These are phyloP conservation scores for Brachyalestes nurse DNA, from an alignment of 2,797 vertebrate genomes.

Conservation along the genomic window DNA sequence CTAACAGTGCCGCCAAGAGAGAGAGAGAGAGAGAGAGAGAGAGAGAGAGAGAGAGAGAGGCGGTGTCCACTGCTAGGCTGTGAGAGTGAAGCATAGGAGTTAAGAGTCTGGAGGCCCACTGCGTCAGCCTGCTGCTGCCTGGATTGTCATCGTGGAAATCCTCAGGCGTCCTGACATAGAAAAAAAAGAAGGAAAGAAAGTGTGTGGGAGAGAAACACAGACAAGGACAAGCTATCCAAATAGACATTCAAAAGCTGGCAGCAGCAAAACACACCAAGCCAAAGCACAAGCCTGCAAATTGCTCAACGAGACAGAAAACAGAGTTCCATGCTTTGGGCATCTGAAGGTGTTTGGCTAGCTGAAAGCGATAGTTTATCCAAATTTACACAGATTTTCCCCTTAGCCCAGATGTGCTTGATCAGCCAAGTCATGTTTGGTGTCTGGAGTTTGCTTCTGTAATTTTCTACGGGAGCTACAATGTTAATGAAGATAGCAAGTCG, in stretches of 20 bases:
- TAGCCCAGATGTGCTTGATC: background rate
- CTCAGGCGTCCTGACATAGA: background rate
- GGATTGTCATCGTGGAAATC: background rate
- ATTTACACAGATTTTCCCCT: background rate
- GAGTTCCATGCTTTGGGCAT: background rate
- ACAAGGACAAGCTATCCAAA: background rate
- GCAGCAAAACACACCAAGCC: background rate
- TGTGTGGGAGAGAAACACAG: background rate
- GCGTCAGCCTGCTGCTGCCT: background rate
- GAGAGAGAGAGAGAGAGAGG: background rate
- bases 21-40: background rate
- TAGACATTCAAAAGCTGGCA: background rate
- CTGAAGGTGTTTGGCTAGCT: background rate
- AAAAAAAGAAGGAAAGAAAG: background rate
- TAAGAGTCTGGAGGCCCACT: background rate
- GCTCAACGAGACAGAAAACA: background rate
- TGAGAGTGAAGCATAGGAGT: background rate
- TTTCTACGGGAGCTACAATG: background rate
- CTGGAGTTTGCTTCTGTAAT: background rate
- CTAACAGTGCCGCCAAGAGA: background rate
- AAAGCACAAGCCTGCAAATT: background rate
- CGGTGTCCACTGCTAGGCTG: background rate
- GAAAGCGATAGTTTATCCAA: background rate
- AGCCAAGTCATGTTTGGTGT: background rate
- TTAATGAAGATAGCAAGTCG: no score